phyloP scores from a whole-genome alignment of 2,888 invertebrate genomes.

The Athalia rosae region DNA sequence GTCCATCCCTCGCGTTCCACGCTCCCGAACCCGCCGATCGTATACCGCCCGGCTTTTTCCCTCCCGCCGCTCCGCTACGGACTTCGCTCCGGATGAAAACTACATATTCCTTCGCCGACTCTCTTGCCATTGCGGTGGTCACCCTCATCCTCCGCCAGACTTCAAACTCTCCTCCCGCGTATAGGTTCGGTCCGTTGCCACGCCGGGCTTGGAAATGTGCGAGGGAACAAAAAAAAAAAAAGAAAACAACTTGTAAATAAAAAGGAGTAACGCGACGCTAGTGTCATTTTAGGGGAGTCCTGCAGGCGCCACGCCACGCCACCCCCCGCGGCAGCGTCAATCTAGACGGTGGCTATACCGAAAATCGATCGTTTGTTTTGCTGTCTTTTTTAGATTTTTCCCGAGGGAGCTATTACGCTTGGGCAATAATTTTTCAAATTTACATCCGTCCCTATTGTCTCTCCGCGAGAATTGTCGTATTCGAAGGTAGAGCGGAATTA shows the following conservation, averaged over 20 bases:
- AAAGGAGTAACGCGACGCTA: conserved; percentile 60
- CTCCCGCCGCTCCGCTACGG: conserved; percentile 7
- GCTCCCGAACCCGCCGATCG: conserved; percentile 49
- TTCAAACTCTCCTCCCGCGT: too few species aligned
- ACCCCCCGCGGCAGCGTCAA: conserved; percentile 51
- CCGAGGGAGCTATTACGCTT: not conserved
- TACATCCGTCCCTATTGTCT: not conserved
- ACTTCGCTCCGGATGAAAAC: conserved; percentile 32
- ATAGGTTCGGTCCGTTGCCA: not conserved
- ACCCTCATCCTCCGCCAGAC: conserved; percentile 24
- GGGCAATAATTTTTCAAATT: conserved; percentile 2
- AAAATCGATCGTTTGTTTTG: conserved; percentile 59
- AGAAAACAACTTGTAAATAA: conserved; percentile 65
- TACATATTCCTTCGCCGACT: conserved; percentile 14
- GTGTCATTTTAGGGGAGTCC: conserved; percentile 54
- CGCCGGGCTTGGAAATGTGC: conserved; percentile 3
- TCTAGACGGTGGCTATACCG: conserved; percentile 55
- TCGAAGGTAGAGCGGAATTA: too few species aligned
- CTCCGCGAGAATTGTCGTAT: not conserved
- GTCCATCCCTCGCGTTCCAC: conserved; percentile 53
- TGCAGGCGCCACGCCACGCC: conserved; percentile 50
- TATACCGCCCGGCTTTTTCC: conserved; percentile 44
- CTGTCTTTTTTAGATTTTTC: conserved; percentile 32
- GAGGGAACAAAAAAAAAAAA: conserved; percentile 52
- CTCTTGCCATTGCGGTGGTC: conserved; percentile 30